Evolutionary conservation across 92 coral and sea anemone genomes (phyloP).

Genomic region (Micromussa lordhowensis): DNA sequence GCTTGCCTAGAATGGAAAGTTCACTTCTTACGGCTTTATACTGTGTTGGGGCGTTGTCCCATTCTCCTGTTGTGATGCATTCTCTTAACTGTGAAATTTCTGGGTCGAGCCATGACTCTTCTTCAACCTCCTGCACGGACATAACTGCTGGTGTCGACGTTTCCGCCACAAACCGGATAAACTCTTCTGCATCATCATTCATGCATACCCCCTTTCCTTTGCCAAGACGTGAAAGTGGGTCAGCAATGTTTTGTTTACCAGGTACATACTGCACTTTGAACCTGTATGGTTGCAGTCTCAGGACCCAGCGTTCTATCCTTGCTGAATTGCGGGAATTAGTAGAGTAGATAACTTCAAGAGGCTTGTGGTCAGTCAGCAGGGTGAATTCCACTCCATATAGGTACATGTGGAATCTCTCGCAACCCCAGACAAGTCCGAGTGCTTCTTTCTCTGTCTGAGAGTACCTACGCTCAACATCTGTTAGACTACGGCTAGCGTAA

Average conservation of each 20-base stretch:
- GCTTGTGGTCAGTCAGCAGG: slow-evolving; percentile 58
- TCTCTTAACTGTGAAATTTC: slow-evolving; percentile 48
- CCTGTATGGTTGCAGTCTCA: slow-evolving; percentile 53
- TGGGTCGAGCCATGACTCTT: slow-evolving; percentile 48
- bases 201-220: neutral
- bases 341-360: slow-evolving; percentile 44
- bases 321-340: slow-evolving; percentile 15
- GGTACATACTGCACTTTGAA: slow-evolving; percentile 57
- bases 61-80: slow-evolving; percentile 1
- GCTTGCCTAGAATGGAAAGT: no score
- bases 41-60: slow-evolving; percentile 17
- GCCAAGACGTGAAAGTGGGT: slow-evolving; percentile 40
- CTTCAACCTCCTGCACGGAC: slow-evolving; percentile 59
- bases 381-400: slow-evolving; percentile 34
- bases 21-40: slow-evolving; percentile 6
- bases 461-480: slow-evolving; percentile 42
- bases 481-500: slow-evolving; percentile 23
- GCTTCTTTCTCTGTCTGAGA: slow-evolving; percentile 47
- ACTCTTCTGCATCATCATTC: slow-evolving; percentile 31
- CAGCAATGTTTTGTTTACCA: slow-evolving; percentile 44
- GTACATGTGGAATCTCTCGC: slow-evolving; percentile 43
- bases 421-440: slow-evolving; percentile 46
- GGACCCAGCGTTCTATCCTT: slow-evolving; percentile 56
- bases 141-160: slow-evolving; percentile 59
- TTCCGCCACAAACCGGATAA: slow-evolving; percentile 53